Evolutionary conservation across 64 coral and sea anemone genomes (phyloP), one percentile per base, ranked within the genome.

Genomic region (Acropora yongei): DNA sequence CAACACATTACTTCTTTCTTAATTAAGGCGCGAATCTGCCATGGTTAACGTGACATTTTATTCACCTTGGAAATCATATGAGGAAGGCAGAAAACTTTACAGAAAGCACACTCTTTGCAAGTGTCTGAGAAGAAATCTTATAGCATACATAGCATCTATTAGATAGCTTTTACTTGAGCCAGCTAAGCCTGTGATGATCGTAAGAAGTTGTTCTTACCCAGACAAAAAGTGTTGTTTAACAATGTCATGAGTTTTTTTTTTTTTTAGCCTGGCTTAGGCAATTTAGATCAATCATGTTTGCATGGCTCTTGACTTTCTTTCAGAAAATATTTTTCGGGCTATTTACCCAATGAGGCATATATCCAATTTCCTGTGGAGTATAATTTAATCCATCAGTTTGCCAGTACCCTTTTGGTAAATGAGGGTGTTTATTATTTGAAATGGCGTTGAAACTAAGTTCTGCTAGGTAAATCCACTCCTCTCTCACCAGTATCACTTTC

Each of bases 151-250:
- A 48, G 50, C 8, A 45, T 87, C 46, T 20, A 86, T 92, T 4
- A 93, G 0, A 80, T 72, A 90, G 18, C 91, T 93, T 66, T 93
- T 93, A 1, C 75, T 76, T 49, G 91, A 87, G 1, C 91, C 83
- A n/a, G 71, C 83, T 53, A 93, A 65, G 30, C 83, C 91, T 7
- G 53, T 93, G 45, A 93, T 79, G 4, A 93, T 87, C 53, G 87
- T 67, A 0, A 68, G 72, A 10, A 93, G 76, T 49, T 79, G 91
- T 4, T 80, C 30, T 0, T 87, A 12, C 0, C 19, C 53, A 57
- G 44, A 14, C 0, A 42, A 2, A 44, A 40, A 20, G 17, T 77
- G 90, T 0, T 86, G 7, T 63, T 57, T 41, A 46, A 60, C 51
- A 57, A 82, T 91, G 46, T 91, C 19, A 72, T 57, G 83, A 82